Base-by-base conservation (phyloP, 1,140 invertebrate genomes). In the Marisa cornuarietis region DNA sequence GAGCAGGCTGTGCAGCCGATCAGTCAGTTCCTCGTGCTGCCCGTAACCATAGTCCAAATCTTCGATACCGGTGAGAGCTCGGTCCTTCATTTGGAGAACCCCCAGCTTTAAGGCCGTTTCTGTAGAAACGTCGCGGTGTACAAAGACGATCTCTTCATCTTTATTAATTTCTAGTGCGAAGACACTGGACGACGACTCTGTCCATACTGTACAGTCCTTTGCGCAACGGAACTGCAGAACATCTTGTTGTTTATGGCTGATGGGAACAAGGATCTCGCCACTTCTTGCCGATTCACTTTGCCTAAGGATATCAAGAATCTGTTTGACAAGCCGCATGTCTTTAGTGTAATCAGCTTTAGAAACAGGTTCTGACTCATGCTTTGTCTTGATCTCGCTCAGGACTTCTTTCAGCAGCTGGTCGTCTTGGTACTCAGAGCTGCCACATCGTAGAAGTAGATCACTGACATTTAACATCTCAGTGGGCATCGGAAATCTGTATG, bases 21-120 rank as follows among this genome's bases (percentile, higher is more conserved):
- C 76, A 18, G 87, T 88, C 13, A 88, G 78, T 22, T 86, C 82
- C 63, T 88, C 87, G 63, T 77, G 79, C 69, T 88, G 87, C 61
- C 87, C 87, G 77, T 80, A 85, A 63, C 75, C 77, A 26, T 58
- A 71, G 11, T 58, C 79, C 6, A 83, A 62, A 49, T 73, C 79
- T 73, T 72, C 72, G 24, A 31, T 63, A 6, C 68, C 54, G 3
- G 52, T 71, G 7, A 42, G n/a, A 31, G 2, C 26, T 26, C 71
- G n/a, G 54, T 58, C 54, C 54, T 58, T 11, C 0, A 89, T 68
- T 13, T 84, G 77, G 18, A 79, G 82, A 58, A 87, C 85, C 24
- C 88, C 87, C 2, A 89, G 82, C 3, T 73, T 76, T 24, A 83
- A 71, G n/a, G 86, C 85, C 22, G 84, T 84, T 18, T 81, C 78